A percentile compares a stretch with the other conserved stretches of the same genome.
These are phyloP conservation scores for Drosophila tripunctata DNA, from an alignment of 2,888 invertebrate genomes.

Conservation along the genomic window DNA sequence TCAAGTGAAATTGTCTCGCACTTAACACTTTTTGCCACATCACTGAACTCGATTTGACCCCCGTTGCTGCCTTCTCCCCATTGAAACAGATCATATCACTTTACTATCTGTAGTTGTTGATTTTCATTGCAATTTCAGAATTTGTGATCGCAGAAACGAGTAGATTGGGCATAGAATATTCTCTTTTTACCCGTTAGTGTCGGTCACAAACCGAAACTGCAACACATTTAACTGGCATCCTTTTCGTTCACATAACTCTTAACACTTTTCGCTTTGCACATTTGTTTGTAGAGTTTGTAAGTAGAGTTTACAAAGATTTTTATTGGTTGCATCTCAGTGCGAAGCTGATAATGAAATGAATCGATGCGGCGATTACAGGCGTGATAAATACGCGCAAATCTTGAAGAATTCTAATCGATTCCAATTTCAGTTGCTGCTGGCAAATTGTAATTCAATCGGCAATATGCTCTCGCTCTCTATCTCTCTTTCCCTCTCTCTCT, in stretches of 20 bases:
- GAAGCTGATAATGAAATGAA: conserved; percentile 82
- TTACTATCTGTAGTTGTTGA: conserved; percentile 42
- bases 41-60: conserved; percentile 39
- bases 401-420: conserved; percentile 33
- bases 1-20: conserved; percentile 34
- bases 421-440: conserved; percentile 22
- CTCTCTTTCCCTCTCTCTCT: neutral
- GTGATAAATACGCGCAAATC: conserved; percentile 80
- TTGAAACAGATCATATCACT: conserved; percentile 1
- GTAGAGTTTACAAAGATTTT: too few relatives aligned
- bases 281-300: neutral
- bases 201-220: conserved; percentile 85
- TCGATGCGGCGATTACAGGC: conserved; percentile 74
- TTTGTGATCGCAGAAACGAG: conserved; percentile 85
- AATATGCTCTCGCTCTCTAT: conserved; percentile 13
- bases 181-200: conserved; percentile 85
- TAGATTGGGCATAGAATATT: conserved; percentile 61
- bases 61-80: neutral
- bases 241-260: neutral
- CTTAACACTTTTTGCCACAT: conserved; percentile 41
- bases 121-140: conserved; percentile 82
- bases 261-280: neutral
- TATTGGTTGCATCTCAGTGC: conserved; percentile 43
- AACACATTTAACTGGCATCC: conserved; percentile 58
- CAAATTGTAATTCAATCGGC: conserved; percentile 73